Evolutionary conservation across 2,113 vertebrate genomes (phyloP), one percentile per base, ranked within the genome.

Genomic region (Siniperca chuatsi): DNA sequence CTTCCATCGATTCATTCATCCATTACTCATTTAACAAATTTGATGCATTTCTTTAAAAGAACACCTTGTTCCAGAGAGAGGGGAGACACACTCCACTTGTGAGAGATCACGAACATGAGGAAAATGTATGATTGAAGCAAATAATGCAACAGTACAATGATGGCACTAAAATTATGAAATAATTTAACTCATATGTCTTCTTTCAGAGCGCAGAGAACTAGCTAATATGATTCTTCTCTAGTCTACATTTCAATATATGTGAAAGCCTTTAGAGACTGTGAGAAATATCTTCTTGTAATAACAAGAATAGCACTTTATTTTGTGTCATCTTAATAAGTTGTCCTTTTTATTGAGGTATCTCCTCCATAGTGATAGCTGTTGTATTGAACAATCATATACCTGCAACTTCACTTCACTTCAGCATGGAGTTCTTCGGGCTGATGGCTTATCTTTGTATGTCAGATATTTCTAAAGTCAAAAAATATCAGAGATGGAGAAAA

Each of bases 221-320:
- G 78, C 61, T 46, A 11, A 33, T 15, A n/a, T 52, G 4, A 74
- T 80, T 40, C 15, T 35, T 71, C 72, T 71, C 82, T 50, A 44
- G 61, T 72, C 78, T 68, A 29, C 66, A 76, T 76, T 83, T 82
- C 48, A 69, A 37, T 66, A 55, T 54, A 42, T 72, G 73, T 82
- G 52, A 74, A 85, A 70, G 33, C 2, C 20, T 82, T 58, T 77
- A 81, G 70, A 42, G 77, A 65, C 61, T 81, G 69, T 81, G 69
- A 82, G 46, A 72, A 52, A 82, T 64, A 76, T 73, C n/a, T 74
- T 80, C 55, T 46, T 83, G 73, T 85, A 37, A 77, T 61, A 76
- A 66, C 0, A 15, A 54, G 67, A 81, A 69, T 65, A 82, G 78
- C 87, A 89, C 78, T 91, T 89, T 87, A 67, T 81, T 87, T 79